Percentiles rank a stretch among this genome's conserved stretches.
Conservation (phyloP, 2,888 invertebrate genomes). For the Callyntrura guangdongensis region DNA sequence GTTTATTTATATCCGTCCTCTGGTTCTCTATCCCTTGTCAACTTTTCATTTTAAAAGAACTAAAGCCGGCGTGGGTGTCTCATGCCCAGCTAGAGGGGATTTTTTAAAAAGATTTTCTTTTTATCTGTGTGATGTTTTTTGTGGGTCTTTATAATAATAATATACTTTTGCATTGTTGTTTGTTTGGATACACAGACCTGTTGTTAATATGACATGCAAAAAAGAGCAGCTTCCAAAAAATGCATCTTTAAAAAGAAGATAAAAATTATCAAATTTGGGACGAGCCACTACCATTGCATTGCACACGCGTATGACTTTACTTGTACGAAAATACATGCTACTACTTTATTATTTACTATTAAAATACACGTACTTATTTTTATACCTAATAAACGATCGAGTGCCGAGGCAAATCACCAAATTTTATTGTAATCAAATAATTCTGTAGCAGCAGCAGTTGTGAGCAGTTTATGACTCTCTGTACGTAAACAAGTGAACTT, state of each 20-base stretch:
- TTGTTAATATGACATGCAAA: neutral
- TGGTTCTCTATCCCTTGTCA: constrained; percentile 28
- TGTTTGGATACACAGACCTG: too few species aligned
- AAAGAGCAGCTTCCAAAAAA: constrained; percentile 28
- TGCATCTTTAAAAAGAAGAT: constrained; percentile 12
- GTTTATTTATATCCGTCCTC: constrained; percentile 64
- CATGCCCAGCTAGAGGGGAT: constrained; percentile 59
- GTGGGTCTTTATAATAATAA: neutral
- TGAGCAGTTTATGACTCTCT: neutral
- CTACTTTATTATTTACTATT: constrained; percentile 13
- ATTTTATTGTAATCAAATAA: constrained; percentile 1
- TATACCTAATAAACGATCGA: neutral
- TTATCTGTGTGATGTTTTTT: neutral
- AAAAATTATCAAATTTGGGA: constrained; percentile 61
- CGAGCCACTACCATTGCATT: constrained; percentile 11
- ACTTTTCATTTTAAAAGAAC: constrained; percentile 57
- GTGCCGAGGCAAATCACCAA: constrained; percentile 58
- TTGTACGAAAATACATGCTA: neutral
- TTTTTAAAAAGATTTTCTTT: constrained; percentile 46
- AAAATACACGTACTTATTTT: too few species aligned
- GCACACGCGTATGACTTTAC: neutral
- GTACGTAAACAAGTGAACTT: neutral
- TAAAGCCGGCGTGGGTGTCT: constrained; percentile 70
- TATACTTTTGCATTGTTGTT: neutral
- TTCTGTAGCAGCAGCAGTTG: neutral